Evolutionary conservation across 2,888 invertebrate species (phyloP), one percentile per base, ranked within the genome.

Genomic region (Spilosoma lubricipeda): DNA sequence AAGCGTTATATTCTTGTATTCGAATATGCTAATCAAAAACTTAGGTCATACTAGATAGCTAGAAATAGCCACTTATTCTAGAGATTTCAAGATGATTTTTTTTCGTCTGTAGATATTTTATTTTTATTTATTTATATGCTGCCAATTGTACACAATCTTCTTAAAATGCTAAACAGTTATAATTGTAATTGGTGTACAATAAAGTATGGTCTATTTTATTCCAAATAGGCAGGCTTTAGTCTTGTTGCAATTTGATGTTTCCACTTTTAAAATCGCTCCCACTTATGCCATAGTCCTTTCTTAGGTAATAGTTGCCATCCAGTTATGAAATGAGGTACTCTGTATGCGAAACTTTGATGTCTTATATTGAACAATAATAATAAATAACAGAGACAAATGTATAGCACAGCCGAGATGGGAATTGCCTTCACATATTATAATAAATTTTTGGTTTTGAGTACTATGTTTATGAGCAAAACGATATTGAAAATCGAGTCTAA

Each of bases 341-440:
- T 93, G 92, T 93, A 93, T 93, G 93, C 93, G 88, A 92, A 93
- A 93, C 91, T 92, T 92, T 91, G 92, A 92, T 89, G 90, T 90
- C 89, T 91, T 90, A 88, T 90, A 91, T 89, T 87, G 90, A 91
- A 92, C 92, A 91, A 92, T 92, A 91, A 91, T 90, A 90, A 90
- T 93, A 92, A 91, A 92, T 91, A 91, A 89, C 86, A 80, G 83
- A 88, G 89, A 91, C 88, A 89, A 90, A 91, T 88, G 89, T 81
- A 63, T 70, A 83, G 72, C 77, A 79, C 83, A 85, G 86, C 82
- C 81, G 81, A 81, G 81, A 80, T 78, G 71, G 73, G 67, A 82
- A 85, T 82, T 75, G 79, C 84, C 73, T 76, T 73, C 78, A 71
- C 76, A 78, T 76, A 72, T 74, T 75, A 45, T 65, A 76, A 68